Conservation (phyloP, 2,888 invertebrate species). For the Lepidocyrtinus sp. region DNA sequence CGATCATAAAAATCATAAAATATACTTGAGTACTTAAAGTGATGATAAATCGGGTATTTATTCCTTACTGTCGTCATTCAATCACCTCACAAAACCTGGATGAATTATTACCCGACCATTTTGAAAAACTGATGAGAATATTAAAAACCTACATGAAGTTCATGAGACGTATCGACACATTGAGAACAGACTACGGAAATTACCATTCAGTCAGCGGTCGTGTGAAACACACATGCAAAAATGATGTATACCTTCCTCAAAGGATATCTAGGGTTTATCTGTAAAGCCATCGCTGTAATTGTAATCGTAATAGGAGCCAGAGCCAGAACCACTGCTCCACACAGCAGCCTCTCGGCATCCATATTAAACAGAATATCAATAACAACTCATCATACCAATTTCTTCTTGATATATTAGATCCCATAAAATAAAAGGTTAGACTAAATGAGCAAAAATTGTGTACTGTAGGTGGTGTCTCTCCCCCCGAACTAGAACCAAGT, state of each 20-base stretch:
- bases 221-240: slow-evolving; percentile 58
- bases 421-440: slow-evolving; percentile 50
- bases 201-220: slow-evolving; percentile 46
- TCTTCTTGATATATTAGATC: slow-evolving; percentile 58
- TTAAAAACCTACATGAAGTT: slow-evolving; percentile 30
- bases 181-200: slow-evolving; percentile 57
- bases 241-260: slow-evolving; percentile 28
- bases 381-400: slow-evolving; percentile 61
- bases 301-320: slow-evolving; percentile 51
- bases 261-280: slow-evolving; percentile 37
- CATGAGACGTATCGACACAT: slow-evolving; percentile 47
- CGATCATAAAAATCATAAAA: no score
- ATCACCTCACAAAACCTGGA: slow-evolving; percentile 7
- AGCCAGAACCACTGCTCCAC: not conserved
- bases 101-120: slow-evolving; percentile 21
- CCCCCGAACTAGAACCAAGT: no score
- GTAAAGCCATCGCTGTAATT: slow-evolving; percentile 44
- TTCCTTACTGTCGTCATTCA: slow-evolving; percentile 35
- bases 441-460: slow-evolving; percentile 39
- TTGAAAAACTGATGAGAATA: slow-evolving; percentile 43
- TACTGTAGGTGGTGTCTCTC: not conserved
- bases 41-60: not conserved
- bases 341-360: no score
- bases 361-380: slow-evolving; percentile 50
- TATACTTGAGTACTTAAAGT: no score